phyloP scores from a whole-genome alignment of 2,888 invertebrate species.

The Agrotis clavis region DNA sequence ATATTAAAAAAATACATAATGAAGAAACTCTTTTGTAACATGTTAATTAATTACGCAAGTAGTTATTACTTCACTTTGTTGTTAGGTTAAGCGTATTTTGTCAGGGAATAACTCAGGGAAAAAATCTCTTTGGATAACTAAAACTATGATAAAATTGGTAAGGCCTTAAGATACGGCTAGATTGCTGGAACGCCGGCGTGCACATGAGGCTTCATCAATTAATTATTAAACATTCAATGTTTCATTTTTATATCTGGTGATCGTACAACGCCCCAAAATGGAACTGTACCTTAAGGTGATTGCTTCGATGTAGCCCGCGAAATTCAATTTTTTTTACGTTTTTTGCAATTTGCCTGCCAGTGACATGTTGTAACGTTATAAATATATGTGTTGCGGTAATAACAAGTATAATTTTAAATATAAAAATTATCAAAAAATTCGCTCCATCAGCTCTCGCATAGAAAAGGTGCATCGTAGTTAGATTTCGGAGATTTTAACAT shows the following conservation, averaged over 20 bases:
- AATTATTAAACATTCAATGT: not conserved
- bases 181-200: conserved; percentile 3
- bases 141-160: conserved; percentile 69
- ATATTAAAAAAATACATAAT: conserved; percentile 55
- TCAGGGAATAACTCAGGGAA: conserved; percentile 56
- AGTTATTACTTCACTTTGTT: conserved; percentile 56
- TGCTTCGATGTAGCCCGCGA: no score
- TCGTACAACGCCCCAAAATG: not conserved
- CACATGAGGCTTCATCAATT: not conserved
- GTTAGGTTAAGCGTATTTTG: conserved; percentile 62
- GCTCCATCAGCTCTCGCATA: no score
- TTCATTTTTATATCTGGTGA: not conserved
- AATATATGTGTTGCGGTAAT: no score
- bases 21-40: conserved; percentile 61
- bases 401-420: no score
- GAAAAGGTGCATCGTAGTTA: no score
- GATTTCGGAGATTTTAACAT: no score
- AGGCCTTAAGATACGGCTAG: conserved; percentile 71
- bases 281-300: not conserved
- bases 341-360: no score
- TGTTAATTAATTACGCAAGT: conserved; percentile 55
- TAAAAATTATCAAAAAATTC: no score
- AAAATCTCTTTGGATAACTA: conserved; percentile 70
- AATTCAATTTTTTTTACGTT: no score
- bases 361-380: no score